Evolutionary conservation across 2,888 invertebrate species (phyloP), one percentile per base, ranked within the genome.

Genomic region (Mythimna vitellina): DNA sequence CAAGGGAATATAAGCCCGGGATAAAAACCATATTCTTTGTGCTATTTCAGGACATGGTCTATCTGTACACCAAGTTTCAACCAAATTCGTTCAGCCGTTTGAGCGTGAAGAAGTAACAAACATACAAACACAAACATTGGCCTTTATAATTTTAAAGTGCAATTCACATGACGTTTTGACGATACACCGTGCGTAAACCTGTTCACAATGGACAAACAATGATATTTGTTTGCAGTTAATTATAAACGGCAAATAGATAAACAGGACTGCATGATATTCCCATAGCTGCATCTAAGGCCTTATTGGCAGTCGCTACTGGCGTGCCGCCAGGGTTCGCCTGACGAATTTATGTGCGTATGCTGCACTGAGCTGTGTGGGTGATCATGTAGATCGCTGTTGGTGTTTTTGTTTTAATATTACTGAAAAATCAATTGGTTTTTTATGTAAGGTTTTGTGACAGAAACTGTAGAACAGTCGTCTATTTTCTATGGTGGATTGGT

Each of bases 261-360:
- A 66, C 69, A 70, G 7, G 62, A 67, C 32, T 54, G 63, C 66
- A 80, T 80, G 75, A 80, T 80, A 74, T 70, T 72, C 67, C 83
- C 67, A 81, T 76, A 65, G 80, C 73, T 56, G 72, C 73, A 76
- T 74, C 77, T 67, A 77, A 81, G 80, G 77, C 78, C 77, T 82
- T 88, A 89, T 88, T 89, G 89, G 90, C 89, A 89, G 86, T 77
- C 67, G 76, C 76, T 82, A 85, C 85, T 94, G 94, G 94, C 93
- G 8, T 7, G 29, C 22, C 69, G 92, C 94, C 94, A 93, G 89
- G 65, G 79, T 86, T 81, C 81, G 88, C 46, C 80, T 94, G 93
- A 94, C 86, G 93, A 92, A 94, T 94, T 94, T 93, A 94, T 94
- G 90, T 91, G 87, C 83, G 64, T 81, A 65, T 54, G 38, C 78